phyloP scores from a whole-genome alignment of 2,888 invertebrate species.

The Melanotus villosus region DNA sequence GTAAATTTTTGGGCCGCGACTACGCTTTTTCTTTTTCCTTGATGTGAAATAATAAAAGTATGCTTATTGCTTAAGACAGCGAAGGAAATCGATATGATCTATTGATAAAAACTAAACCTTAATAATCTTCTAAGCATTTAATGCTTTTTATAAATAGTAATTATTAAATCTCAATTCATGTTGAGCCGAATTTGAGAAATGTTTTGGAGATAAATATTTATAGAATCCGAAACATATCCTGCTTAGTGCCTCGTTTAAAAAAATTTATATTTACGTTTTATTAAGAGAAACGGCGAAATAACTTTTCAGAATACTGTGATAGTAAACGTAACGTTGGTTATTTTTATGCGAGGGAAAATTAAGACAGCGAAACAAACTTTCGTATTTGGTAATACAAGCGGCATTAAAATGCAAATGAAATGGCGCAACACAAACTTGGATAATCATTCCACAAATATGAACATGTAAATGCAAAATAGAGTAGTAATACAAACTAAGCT shows the following conservation, averaged over 20 bases:
- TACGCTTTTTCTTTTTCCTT: not conserved
- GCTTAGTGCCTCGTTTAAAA: too few species aligned
- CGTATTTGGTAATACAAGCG: slow-evolving; percentile 21
- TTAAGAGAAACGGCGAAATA: too few species aligned
- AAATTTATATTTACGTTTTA: too few species aligned
- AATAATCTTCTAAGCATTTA: too few species aligned
- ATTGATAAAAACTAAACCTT: too few species aligned
- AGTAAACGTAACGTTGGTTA: not conserved
- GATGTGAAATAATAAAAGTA: not conserved
- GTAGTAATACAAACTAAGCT: slow-evolving; percentile 35
- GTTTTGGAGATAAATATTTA: too few species aligned
- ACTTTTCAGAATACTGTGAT: too few species aligned
- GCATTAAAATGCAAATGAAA: slow-evolving; percentile 36
- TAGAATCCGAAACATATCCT: too few species aligned
- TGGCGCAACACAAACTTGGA: slow-evolving; percentile 30
- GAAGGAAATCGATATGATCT: not conserved
- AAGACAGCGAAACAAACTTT: slow-evolving; percentile 23
- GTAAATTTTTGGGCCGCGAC: slow-evolving; percentile 2
- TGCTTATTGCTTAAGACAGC: not conserved
- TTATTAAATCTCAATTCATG: too few species aligned
- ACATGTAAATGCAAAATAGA: slow-evolving; percentile 38
- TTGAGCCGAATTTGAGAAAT: too few species aligned
- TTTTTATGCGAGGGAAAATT: not conserved
- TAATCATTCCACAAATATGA: slow-evolving; percentile 38
- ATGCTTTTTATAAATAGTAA: too few species aligned